These are phyloP conservation scores for Pseudochirops corinnae DNA, from an alignment of 2,797 vertebrate species.

Conservation along the genomic window DNA sequence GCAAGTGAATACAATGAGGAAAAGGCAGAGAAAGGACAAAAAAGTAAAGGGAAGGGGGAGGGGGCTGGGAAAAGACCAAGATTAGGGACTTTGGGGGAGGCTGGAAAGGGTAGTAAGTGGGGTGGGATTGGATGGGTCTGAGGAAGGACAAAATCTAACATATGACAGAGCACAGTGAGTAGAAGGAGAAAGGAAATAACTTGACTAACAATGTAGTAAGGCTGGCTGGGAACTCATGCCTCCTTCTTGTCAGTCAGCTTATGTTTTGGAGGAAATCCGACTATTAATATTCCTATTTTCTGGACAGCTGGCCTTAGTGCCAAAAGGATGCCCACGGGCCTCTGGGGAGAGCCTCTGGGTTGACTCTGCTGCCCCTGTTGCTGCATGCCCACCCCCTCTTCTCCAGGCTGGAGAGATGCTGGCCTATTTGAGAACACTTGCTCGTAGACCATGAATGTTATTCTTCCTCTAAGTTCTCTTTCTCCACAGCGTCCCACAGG, in stretches of 20 bases:
- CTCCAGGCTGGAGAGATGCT: neutral
- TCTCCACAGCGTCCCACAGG: neutral
- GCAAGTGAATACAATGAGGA: neutral
- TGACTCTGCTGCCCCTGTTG: rapidly evolving
- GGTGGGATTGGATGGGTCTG: neutral
- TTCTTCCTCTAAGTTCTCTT: neutral
- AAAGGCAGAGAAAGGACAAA: neutral
- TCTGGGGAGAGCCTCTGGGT: neutral
- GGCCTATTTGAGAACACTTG: neutral
- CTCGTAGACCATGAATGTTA: neutral
- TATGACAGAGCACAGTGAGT: neutral
- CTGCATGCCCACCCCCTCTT: rapidly evolving
- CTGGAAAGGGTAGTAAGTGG: neutral
- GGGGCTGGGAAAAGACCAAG: neutral
- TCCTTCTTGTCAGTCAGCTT: neutral
- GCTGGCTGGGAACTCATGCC: neutral
- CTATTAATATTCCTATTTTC: neutral
- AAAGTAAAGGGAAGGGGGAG: neutral
- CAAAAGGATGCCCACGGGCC: neutral
- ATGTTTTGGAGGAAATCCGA: neutral
- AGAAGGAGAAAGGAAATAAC: neutral
- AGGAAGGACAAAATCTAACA: neutral
- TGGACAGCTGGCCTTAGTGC: neutral
- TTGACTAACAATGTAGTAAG: neutral
- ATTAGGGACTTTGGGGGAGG: neutral